Percentiles rank a stretch among this genome's conserved stretches.
Evolutionary conservation across 2,113 vertebrate genomes (phyloP).

Genomic region (Ginglymostoma cirratum): DNA sequence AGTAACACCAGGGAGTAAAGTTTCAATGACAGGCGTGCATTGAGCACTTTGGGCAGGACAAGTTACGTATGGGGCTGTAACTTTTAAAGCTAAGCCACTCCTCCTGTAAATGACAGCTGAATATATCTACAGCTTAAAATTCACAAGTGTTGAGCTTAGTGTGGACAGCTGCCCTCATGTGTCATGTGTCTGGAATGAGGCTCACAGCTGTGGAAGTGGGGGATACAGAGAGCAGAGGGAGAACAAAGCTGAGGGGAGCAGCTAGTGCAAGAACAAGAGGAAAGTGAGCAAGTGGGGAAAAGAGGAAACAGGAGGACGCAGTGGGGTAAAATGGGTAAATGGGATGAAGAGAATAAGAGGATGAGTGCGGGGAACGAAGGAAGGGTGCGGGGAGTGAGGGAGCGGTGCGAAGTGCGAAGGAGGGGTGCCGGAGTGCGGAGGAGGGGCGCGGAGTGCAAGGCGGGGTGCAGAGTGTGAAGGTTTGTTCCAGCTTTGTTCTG

Average conservation of each 20-base stretch:
- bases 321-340: no score
- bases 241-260: no score
- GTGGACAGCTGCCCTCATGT: constrained; percentile 54
- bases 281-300: constrained; percentile 37
- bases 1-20: constrained; percentile 37
- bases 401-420: background rate
- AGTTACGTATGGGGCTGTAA: constrained; percentile 47
- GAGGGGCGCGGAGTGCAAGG: no score
- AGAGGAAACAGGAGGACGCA: background rate
- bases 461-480: no score
- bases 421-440: constrained; percentile 42
- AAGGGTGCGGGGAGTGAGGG: background rate
- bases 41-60: constrained; percentile 44
- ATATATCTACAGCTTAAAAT: constrained; percentile 45
- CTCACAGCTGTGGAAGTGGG: constrained; percentile 50
- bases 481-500: no score
- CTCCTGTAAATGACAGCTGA: constrained; percentile 47
- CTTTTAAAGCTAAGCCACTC: constrained; percentile 40
- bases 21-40: constrained; percentile 50
- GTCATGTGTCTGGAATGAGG: constrained; percentile 46
- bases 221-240: background rate
- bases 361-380: background rate
- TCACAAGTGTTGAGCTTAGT: constrained; percentile 46
- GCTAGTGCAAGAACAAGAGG: background rate
- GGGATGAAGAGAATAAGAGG: constrained; percentile 45